Conservation (phyloP, 2,113 vertebrate species). For the Neomonachus schauinslandi region DNA sequence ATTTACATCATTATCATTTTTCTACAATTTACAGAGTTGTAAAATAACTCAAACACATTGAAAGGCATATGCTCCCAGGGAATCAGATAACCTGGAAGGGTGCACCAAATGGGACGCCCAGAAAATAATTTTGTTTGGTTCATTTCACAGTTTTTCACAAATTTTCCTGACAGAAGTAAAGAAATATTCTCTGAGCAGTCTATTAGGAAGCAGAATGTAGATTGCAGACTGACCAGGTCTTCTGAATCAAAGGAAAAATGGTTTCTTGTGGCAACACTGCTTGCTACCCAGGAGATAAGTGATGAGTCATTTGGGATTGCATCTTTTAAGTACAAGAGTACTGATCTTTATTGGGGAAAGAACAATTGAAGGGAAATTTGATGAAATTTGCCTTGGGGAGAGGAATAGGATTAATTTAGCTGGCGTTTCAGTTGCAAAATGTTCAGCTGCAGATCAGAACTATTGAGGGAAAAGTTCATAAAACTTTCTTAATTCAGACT, state of each 20-base stretch:
- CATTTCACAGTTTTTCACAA: neutral
- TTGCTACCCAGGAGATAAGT: neutral
- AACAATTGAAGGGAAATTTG: constrained; percentile 7
- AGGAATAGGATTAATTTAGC: neutral
- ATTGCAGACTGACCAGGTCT: neutral
- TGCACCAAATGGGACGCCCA: neutral
- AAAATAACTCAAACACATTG: neutral
- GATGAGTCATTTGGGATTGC: neutral
- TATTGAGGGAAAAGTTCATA: neutral
- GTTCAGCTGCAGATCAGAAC: neutral
- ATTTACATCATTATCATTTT: neutral
- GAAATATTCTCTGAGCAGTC: neutral
- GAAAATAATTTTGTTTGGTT: neutral
- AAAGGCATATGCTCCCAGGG: neutral
- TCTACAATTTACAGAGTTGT: neutral
- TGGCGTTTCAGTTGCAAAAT: neutral
- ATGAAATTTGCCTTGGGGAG: neutral
- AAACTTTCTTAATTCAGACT: constrained; percentile 9
- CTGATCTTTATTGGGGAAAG: neutral
- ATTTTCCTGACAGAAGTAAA: neutral
- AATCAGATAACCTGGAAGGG: neutral
- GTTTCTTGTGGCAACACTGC: neutral
- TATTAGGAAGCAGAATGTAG: constrained; percentile 15
- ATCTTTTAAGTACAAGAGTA: constrained; percentile 28
- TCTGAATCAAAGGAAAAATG: constrained; percentile 28